Conservation (phyloP, 2,888 invertebrate genomes). For the Megaustenia siamemsis region DNA sequence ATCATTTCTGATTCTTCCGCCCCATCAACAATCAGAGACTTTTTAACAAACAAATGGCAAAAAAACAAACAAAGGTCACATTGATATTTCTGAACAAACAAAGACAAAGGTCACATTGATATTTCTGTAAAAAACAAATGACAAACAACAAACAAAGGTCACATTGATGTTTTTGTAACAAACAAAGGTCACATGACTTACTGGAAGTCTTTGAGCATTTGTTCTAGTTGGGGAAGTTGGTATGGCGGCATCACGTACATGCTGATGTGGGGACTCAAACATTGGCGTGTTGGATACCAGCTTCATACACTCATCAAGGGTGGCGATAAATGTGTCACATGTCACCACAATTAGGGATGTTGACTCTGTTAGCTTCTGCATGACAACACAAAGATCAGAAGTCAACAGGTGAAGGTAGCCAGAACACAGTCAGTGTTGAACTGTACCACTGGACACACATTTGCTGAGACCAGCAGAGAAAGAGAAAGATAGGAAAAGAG, state of each 20-base stretch:
- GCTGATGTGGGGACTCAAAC: constrained; percentile 65
- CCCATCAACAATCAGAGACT: too few species aligned
- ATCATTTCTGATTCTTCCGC: too few species aligned
- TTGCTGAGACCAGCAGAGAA: too few species aligned
- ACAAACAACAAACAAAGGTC: too few species aligned
- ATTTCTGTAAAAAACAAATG: too few species aligned
- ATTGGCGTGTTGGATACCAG: constrained; percentile 70
- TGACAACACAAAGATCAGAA: constrained; percentile 11
- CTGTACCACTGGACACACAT: too few species aligned
- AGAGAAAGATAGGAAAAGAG: not conserved
- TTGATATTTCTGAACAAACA: too few species aligned
- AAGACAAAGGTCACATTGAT: too few species aligned
- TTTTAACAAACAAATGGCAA: too few species aligned
- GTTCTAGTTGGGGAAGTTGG: constrained; percentile 63
- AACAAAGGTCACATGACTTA: too few species aligned
- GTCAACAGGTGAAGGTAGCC: not conserved
- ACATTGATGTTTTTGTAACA: too few species aligned
- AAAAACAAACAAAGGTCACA: too few species aligned
- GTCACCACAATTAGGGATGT: constrained; percentile 88
- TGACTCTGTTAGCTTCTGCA: constrained; percentile 83
- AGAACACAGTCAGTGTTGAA: not conserved
- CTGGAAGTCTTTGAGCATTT: constrained; percentile 50
- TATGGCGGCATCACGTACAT: constrained; percentile 63
- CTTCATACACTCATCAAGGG: constrained; percentile 89
- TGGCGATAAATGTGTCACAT: constrained; percentile 90